phyloP scores from a whole-genome alignment of 2,888 invertebrate genomes.

The Ceramica pisi region DNA sequence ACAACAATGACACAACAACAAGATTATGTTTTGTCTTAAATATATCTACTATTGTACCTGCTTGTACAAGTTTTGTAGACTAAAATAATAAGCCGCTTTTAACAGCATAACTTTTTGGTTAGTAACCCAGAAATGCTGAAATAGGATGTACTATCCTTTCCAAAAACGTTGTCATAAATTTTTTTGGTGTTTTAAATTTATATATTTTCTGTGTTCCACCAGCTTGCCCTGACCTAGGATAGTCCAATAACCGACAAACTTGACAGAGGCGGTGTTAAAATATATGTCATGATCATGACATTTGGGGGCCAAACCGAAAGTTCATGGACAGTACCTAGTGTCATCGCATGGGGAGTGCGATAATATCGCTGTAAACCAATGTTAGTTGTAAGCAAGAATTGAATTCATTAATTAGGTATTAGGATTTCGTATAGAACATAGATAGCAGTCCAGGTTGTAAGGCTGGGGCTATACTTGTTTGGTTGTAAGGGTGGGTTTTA shows the following conservation, averaged over 20 bases:
- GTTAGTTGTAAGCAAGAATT: background rate
- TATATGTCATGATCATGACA: background rate
- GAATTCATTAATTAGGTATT: too few relatives aligned
- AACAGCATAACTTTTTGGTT: background rate
- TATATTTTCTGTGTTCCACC: background rate
- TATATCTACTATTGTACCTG: background rate
- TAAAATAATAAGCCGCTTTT: too few relatives aligned
- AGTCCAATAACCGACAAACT: background rate
- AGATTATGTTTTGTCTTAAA: constrained; percentile 15
- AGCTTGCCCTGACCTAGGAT: constrained; percentile 5
- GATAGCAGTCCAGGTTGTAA: too few relatives aligned
- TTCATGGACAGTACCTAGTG: background rate
- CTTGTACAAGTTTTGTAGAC: background rate
- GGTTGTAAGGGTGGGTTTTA: too few relatives aligned
- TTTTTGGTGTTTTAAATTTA: background rate
- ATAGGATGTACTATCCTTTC: background rate
- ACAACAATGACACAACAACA: constrained; percentile 24
- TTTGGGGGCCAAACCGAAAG: background rate
- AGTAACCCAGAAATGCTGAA: background rate
- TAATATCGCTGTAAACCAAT: background rate
- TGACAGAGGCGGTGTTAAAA: background rate
- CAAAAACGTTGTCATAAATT: background rate
- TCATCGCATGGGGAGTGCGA: background rate
- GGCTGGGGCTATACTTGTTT: too few relatives aligned
- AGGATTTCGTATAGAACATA: too few relatives aligned